Evolutionary conservation across 2,113 vertebrate genomes (phyloP).

Genomic region (Redunca redunca): DNA sequence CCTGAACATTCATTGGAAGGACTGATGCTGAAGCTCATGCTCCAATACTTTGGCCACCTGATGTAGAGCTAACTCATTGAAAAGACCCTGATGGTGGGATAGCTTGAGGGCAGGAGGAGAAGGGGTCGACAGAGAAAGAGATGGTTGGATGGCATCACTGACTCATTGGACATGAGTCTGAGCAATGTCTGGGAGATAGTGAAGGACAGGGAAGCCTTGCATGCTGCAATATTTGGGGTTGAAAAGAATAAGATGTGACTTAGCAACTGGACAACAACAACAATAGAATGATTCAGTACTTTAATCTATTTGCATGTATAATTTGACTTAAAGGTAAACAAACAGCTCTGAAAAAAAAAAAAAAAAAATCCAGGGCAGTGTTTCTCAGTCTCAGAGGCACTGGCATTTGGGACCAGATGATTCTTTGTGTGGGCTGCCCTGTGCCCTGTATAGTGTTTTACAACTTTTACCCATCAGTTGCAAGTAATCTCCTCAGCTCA

Average conservation of each 20-base stretch:
- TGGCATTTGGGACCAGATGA: background rate
- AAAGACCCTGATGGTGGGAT: background rate
- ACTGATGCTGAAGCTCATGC: background rate
- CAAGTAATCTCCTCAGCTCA: too few relatives aligned
- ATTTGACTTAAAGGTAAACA: background rate
- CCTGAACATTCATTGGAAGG: background rate
- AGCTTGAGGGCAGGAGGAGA: background rate
- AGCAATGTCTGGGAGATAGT: background rate
- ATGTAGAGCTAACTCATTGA: background rate
- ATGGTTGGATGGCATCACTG: background rate
- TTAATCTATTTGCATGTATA: background rate
- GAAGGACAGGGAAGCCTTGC: background rate
- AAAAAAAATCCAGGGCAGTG: background rate
- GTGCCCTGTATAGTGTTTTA: rapidly evolving
- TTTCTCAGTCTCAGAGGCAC: background rate
- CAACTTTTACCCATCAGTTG: background rate
- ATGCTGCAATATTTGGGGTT: background rate
- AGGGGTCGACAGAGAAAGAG: background rate
- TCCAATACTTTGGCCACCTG: background rate
- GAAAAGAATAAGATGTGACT: background rate
- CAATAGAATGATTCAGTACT: background rate
- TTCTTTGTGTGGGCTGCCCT: background rate
- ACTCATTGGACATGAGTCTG: background rate
- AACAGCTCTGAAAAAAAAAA: background rate
- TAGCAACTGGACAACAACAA: background rate